Conservation (phyloP, 1,140 invertebrate genomes). For the Pristionchus pacificus region DNA sequence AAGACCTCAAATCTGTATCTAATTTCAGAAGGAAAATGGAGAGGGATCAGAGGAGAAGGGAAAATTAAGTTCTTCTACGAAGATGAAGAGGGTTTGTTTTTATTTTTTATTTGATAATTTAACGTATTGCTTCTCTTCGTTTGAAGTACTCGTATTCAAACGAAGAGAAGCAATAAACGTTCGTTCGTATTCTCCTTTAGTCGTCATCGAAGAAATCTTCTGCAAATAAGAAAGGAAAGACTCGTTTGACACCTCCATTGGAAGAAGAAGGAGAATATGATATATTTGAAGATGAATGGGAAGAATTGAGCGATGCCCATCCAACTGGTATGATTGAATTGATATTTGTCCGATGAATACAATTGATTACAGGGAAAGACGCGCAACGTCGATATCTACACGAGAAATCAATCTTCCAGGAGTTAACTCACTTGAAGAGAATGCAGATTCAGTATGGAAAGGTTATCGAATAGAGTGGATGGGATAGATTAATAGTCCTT, state of each 20-base stretch:
- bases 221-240: too few species aligned
- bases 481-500: conserved; percentile 9
- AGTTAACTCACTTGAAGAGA: conserved; percentile 83
- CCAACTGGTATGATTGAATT: neutral
- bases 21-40: too few species aligned
- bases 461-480: conserved; percentile 30
- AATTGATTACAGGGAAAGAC: conserved; percentile 4
- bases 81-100: too few species aligned
- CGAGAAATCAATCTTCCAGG: conserved; percentile 86
- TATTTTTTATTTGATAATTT: too few species aligned
- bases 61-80: too few species aligned
- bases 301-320: conserved; percentile 1
- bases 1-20: too few species aligned
- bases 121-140: too few species aligned
- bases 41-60: too few species aligned
- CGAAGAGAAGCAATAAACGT: too few species aligned
- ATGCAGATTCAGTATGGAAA: conserved; percentile 82
- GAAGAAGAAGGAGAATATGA: conserved; percentile 27
- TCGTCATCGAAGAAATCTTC: too few species aligned
- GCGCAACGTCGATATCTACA: conserved; percentile 40
- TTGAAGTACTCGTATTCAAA: too few species aligned
- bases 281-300: conserved; percentile 30
- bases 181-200: too few species aligned
- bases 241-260: neutral
- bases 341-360: conserved; percentile 10